phyloP scores from a whole-genome alignment of 2,797 vertebrate genomes.

The Coracias cyanogaster region DNA sequence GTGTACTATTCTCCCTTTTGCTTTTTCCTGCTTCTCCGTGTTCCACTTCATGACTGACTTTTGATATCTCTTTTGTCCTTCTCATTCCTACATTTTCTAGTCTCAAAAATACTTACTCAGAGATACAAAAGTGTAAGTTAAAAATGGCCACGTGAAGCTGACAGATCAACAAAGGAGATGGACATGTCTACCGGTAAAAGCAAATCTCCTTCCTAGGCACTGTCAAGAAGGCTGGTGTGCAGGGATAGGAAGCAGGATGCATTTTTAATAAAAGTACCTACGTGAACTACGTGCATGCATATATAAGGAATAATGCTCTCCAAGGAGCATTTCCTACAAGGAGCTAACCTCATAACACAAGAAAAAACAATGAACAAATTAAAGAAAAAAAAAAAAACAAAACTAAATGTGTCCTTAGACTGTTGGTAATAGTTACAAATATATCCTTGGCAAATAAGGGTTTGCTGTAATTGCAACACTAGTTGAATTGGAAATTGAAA shows the following conservation, averaged over 20 bases:
- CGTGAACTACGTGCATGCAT: rapidly evolving
- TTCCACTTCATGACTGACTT: not conserved
- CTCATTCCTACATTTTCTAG: not conserved
- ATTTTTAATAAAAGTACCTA: not conserved
- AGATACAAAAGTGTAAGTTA: not conserved
- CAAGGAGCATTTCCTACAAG: not conserved
- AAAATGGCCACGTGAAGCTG: not conserved
- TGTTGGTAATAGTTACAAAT: not conserved
- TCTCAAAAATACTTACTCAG: not conserved
- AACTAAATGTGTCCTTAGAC: not conserved
- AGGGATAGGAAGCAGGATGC: not conserved
- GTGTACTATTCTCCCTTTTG: not conserved
- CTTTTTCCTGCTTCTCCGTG: not conserved
- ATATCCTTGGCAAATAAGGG: not conserved
- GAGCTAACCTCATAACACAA: not conserved
- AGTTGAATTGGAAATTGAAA: not conserved
- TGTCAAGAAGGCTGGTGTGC: not conserved
- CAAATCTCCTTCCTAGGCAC: not conserved
- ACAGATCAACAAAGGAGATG: not conserved
- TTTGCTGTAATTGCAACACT: not conserved
- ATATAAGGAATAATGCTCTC: not conserved
- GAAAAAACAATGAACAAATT: not conserved
- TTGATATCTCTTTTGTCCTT: not conserved
- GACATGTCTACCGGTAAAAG: not conserved
- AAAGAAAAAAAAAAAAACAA: not conserved